phyloP scores from a whole-genome alignment of 2,113 vertebrate species.

The Cyphomyrus discorhynchus region DNA sequence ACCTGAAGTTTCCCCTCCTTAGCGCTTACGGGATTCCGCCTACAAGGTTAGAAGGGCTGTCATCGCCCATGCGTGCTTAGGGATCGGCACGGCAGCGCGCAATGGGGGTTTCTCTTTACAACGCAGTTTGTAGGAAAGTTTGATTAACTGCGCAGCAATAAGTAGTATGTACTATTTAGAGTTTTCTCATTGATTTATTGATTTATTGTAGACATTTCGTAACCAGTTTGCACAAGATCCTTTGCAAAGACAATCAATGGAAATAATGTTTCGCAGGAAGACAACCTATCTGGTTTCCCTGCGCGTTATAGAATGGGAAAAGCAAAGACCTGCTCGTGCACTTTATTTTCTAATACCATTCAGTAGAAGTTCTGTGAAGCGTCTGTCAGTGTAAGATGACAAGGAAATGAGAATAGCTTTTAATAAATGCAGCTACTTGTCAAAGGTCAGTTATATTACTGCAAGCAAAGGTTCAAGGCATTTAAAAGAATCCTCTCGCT shows the following conservation, averaged over 20 bases:
- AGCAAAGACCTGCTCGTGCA: neutral
- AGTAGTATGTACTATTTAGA: neutral
- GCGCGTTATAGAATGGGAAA: neutral
- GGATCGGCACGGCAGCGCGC: neutral
- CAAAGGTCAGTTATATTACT: neutral
- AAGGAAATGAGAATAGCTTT: neutral
- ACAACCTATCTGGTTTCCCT: neutral
- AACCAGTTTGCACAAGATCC: neutral
- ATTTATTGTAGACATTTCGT: neutral
- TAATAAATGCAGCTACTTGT: neutral
- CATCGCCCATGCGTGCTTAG: neutral
- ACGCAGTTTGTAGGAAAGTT: neutral
- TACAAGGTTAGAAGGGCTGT: neutral
- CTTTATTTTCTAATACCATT: neutral
- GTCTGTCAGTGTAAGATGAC: neutral
- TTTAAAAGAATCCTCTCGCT: neutral
- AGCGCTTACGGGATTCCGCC: slow-evolving; percentile 2
- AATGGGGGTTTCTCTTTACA: neutral
- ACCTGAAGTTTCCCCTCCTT: slow-evolving; percentile 10
- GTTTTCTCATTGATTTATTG: neutral
- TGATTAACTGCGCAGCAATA: neutral
- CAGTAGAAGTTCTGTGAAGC: neutral
- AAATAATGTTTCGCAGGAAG: neutral
- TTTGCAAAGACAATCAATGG: neutral
- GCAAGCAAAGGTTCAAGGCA: neutral